Base-by-base conservation (phyloP, 2,888 invertebrate genomes). In the Salticus scenicus region DNA sequence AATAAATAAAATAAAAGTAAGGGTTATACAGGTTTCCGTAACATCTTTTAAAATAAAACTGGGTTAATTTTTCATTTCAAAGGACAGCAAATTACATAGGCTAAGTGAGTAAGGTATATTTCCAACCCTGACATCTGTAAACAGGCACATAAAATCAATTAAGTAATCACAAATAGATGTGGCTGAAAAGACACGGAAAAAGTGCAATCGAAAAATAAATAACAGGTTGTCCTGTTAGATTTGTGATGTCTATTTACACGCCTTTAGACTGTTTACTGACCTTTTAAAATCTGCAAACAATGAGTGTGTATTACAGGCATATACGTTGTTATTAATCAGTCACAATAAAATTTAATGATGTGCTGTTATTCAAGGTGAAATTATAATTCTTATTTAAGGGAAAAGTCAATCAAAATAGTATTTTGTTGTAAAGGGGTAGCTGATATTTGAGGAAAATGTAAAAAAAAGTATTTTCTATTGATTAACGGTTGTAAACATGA, bases 121-220 rank as follows among this genome's bases (percentile, higher is more conserved):
- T 47, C 17, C 17, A 47, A n/a, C n/a, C 1, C 7, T 47, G 42
- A 47, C 42, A 17, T 2, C 10, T 47, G 42, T 47, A 47, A 47
- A 47, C 42, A 47, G 42, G 42, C 17, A 47, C 42, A 47, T 47
- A 47, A 47, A 47, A 47, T 47, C 42, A 47, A 47, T 47, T 47
- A 47, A 17, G 42, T 47, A 2, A 8, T 47, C 42, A 47, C 42
- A 47, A 5, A 47, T 17, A 47, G 7, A 47, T 17, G 42, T 47
- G 7, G 2, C 42, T 47, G 42, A 47, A 47, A n/a, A 47, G 17
- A 47, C 42, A 47, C 42, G 42, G 42, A 47, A 47, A n/a, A 47
- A 47, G 10, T 17, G 10, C 17, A 47, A 14, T 14, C 17, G 42
- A 47, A 47, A 47, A 47, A 47, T 47, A 47, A 47, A 47, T 47